These are phyloP conservation scores for Galeopterus variegatus DNA, from an alignment of 2,113 vertebrate genomes.

Conservation along the genomic window DNA sequence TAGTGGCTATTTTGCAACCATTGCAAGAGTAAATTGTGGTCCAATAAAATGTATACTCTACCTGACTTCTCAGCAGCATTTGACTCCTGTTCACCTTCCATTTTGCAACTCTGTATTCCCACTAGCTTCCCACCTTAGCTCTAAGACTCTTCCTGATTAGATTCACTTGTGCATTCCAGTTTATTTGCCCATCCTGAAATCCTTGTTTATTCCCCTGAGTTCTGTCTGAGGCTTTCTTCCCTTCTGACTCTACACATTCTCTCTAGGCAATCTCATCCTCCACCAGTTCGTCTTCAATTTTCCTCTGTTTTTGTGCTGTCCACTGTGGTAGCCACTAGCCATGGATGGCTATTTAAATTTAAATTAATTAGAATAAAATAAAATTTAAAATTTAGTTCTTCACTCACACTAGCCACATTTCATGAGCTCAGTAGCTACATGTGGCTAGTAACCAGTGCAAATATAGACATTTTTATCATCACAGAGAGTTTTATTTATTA, in stretches of 20 bases:
- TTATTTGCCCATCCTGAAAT: neutral
- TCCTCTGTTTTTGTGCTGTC: neutral
- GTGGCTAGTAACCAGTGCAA: neutral
- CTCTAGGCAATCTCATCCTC: neutral
- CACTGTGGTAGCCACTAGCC: neutral
- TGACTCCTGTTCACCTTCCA: neutral
- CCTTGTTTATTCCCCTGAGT: neutral
- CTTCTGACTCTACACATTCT: neutral
- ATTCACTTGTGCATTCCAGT: neutral
- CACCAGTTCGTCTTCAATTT: neutral
- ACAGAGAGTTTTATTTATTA: neutral
- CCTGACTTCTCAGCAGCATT: neutral
- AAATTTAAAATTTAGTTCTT: neutral
- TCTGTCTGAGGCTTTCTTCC: neutral
- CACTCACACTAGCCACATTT: neutral
- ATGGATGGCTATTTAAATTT: neutral
- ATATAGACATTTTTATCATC: neutral
- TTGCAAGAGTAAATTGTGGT: neutral
- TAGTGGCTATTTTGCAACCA: neutral
- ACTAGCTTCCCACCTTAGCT: neutral
- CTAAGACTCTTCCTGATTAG: neutral
- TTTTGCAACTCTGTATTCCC: neutral
- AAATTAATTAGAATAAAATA: constrained; percentile 37
- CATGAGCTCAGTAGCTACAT: neutral
- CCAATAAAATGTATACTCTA: neutral